phyloP scores from a whole-genome alignment of 2,797 vertebrate genomes.

The Xenentodon cancila region DNA sequence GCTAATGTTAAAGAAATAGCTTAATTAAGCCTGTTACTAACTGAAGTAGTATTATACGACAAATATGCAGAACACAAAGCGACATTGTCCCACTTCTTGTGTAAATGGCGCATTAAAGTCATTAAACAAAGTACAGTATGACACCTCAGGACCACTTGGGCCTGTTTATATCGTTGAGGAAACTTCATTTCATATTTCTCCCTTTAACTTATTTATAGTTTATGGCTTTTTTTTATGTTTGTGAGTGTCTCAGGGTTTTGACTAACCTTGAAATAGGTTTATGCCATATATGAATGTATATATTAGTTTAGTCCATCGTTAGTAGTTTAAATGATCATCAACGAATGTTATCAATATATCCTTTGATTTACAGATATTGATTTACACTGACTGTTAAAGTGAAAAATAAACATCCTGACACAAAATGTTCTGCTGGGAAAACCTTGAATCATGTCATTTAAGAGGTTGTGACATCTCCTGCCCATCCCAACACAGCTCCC shows the following conservation, averaged over 20 bases:
- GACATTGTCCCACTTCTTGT: too few species aligned
- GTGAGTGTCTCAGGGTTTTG: neutral
- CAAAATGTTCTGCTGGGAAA: neutral
- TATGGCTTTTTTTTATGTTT: neutral
- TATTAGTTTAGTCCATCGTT: too few species aligned
- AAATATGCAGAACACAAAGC: too few species aligned
- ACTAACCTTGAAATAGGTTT: too few species aligned
- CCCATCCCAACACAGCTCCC: neutral
- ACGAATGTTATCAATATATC: too few species aligned
- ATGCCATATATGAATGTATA: too few species aligned
- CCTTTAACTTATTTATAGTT: neutral
- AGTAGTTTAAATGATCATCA: too few species aligned
- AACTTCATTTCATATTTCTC: constrained; percentile 7
- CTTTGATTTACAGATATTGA: too few species aligned
- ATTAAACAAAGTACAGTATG: neutral
- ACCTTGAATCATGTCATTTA: neutral
- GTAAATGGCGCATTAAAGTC: neutral
- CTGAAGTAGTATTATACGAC: too few species aligned
- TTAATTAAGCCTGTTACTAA: too few species aligned
- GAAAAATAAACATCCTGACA: neutral
- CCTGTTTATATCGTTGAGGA: neutral
- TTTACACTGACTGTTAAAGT: neutral
- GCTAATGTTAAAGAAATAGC: too few species aligned
- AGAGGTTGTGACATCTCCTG: neutral
- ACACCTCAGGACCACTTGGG: constrained; percentile 1